Evolutionary conservation across 2,888 invertebrate species (phyloP).

Genomic region (Thyatira batis): DNA sequence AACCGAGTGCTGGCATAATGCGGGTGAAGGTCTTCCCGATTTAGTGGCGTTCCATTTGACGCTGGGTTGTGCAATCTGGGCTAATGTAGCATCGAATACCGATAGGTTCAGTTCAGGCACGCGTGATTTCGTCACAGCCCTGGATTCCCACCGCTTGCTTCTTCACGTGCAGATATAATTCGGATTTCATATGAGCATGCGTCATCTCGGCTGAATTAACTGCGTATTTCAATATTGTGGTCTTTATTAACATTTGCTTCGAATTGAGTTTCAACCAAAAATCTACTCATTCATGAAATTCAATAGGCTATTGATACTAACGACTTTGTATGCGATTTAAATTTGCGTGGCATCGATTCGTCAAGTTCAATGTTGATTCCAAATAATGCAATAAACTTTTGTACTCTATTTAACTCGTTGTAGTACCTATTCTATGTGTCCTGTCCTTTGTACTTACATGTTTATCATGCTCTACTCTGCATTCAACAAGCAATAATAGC

Average conservation of each 20-base stretch:
- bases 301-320: neutral
- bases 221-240: neutral
- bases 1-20: conserved; percentile 52
- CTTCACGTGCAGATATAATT: conserved; percentile 25
- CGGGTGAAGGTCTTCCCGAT: conserved; percentile 79
- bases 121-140: conserved; percentile 51
- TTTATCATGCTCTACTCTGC: conserved; percentile 8
- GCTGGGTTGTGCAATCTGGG: conserved; percentile 63
- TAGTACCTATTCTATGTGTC: conserved; percentile 10
- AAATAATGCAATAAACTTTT: conserved; percentile 6
- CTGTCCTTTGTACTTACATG: conserved; percentile 27
- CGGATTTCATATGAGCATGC: conserved; percentile 30
- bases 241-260: neutral
- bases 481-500: conserved; percentile 9
- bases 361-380: conserved; percentile 30
- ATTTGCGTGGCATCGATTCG: neutral
- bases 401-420: conserved; percentile 13
- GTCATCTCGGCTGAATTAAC: conserved; percentile 11
- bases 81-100: conserved; percentile 25
- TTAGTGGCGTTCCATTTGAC: conserved; percentile 68
- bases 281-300: neutral
- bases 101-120: conserved; percentile 42
- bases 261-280: neutral
- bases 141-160: conserved; percentile 22
- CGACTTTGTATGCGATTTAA: neutral